phyloP scores from a whole-genome alignment of 2,888 invertebrate genomes.

The Tetrapedia diversipes region DNA sequence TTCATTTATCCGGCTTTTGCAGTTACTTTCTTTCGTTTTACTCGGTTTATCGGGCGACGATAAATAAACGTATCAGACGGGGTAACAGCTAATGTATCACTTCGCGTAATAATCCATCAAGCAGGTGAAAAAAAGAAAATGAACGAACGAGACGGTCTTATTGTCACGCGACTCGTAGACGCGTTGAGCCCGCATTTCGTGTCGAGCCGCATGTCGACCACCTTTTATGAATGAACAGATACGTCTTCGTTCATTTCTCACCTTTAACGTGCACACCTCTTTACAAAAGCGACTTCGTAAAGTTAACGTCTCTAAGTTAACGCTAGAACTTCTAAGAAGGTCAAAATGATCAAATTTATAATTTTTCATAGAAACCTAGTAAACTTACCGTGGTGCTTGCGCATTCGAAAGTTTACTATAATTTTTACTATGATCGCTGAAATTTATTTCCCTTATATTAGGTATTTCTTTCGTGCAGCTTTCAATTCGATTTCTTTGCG shows the following conservation, averaged over 20 bases:
- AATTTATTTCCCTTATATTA: too few species aligned
- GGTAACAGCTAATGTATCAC: conserved; percentile 47
- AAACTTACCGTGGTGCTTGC: too few species aligned
- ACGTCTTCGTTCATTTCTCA: neutral
- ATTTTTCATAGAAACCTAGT: too few species aligned
- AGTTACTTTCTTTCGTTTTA: neutral
- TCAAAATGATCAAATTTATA: too few species aligned
- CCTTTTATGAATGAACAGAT: conserved; percentile 22
- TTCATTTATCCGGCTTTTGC: too few species aligned
- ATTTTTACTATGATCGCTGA: too few species aligned
- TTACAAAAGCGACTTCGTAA: too few species aligned
- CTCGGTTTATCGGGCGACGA: conserved; percentile 9
- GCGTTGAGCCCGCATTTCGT: conserved; percentile 27
- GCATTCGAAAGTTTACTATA: too few species aligned
- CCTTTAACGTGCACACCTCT: neutral
- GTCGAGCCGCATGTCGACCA: conserved; percentile 1
- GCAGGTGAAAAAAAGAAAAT: neutral
- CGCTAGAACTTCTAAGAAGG: too few species aligned
- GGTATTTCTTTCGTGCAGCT: too few species aligned
- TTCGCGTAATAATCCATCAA: conserved; percentile 52
- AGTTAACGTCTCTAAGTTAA: too few species aligned
- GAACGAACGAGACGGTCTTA: conserved; percentile 19
- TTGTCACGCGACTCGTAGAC: conserved; percentile 44
- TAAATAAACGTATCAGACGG: conserved; percentile 29
- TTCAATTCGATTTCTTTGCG: neutral